Evolutionary conservation across 2,113 vertebrate species (phyloP).

Genomic region (Paraplagusia blochii): DNA sequence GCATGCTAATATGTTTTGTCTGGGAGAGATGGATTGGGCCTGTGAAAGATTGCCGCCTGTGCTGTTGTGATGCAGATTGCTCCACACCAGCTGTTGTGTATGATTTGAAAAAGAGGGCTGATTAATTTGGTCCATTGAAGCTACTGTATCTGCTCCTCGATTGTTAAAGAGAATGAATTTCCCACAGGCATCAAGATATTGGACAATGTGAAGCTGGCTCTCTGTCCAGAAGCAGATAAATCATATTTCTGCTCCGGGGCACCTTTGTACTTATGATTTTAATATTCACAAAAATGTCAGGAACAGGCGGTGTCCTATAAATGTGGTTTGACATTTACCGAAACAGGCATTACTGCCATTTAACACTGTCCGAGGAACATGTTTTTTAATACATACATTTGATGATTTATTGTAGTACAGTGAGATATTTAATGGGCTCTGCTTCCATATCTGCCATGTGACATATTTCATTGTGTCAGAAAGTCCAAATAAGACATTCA

Average conservation of each 20-base stretch:
- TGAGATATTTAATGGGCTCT: background rate
- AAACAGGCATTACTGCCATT: constrained; percentile 6
- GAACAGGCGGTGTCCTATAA: constrained; percentile 2
- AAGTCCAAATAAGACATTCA: background rate
- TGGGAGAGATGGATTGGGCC: constrained; percentile 4
- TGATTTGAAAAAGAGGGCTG: constrained; percentile 34
- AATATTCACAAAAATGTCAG: constrained; percentile 33
- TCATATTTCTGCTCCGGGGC: constrained; percentile 4
- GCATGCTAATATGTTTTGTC: constrained; percentile 22
- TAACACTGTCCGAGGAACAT: background rate
- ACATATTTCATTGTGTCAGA: background rate
- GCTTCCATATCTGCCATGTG: background rate
- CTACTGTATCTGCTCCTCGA: constrained; percentile 29
- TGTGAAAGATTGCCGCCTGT: constrained; percentile 19
- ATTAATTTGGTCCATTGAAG: constrained; percentile 40
- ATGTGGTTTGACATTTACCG: constrained; percentile 30
- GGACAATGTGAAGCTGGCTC: constrained; percentile 30
- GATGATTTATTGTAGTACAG: background rate
- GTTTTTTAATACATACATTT: background rate
- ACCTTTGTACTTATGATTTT: constrained; percentile 16
- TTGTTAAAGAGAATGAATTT: constrained; percentile 42
- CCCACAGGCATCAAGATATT: constrained; percentile 43
- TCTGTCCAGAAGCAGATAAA: constrained; percentile 17
- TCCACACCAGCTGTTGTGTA: constrained; percentile 16
- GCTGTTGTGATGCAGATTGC: constrained; percentile 8